phyloP scores from a whole-genome alignment of 2,113 vertebrate genomes.

The Myiozetetes cayanensis region DNA sequence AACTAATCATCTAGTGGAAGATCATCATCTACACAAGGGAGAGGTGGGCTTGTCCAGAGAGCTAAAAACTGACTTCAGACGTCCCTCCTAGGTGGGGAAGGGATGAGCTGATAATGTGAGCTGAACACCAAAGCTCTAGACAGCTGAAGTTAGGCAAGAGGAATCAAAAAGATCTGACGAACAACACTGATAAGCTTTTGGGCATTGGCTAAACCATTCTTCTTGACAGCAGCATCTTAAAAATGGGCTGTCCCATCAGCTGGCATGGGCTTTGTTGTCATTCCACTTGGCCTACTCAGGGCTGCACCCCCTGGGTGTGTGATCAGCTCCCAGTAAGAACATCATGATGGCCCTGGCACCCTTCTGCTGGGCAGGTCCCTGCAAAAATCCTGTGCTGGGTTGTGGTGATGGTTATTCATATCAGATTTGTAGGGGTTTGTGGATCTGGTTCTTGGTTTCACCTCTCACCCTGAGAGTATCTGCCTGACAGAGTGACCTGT shows the following conservation, averaged over 20 bases:
- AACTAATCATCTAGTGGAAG: not conserved
- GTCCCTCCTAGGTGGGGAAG: not conserved
- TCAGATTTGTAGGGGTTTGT: not conserved
- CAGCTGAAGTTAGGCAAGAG: not conserved
- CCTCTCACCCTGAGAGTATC: not conserved
- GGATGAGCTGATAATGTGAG: rapidly evolving
- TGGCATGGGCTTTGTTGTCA: not conserved
- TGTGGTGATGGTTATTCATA: not conserved
- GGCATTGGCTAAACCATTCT: not conserved
- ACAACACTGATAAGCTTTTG: not conserved
- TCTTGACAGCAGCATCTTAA: not conserved
- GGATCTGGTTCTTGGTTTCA: not conserved
- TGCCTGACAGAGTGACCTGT: not conserved
- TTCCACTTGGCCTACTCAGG: not conserved
- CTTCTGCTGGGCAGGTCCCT: not conserved
- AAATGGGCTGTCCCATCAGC: not conserved
- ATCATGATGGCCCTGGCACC: not conserved
- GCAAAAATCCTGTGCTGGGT: not conserved
- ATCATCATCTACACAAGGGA: rapidly evolving
- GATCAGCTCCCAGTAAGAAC: not conserved
- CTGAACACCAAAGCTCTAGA: not conserved
- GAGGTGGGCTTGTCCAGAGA: not conserved
- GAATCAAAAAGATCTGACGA: not conserved
- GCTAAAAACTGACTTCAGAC: not conserved
- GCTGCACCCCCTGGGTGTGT: not conserved